A percentile compares a stretch with the other conserved stretches of the same genome.
Evolutionary conservation across 2,888 invertebrate genomes (phyloP).

Genomic region (Petrophora chlorosata): DNA sequence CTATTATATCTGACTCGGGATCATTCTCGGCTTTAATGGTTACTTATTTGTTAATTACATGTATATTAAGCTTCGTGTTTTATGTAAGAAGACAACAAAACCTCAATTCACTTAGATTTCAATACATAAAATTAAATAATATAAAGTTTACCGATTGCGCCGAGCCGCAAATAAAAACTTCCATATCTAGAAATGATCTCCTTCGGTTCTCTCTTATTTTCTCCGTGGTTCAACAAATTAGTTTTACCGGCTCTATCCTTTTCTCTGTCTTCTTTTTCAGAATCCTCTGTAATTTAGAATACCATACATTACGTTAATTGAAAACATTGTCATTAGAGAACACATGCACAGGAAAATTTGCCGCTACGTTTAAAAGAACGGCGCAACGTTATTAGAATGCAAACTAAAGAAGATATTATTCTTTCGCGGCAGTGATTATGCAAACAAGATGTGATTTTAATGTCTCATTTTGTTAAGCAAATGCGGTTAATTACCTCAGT

Average conservation of each 20-base stretch:
- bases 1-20: too few species aligned
- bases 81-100: too few species aligned
- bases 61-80: neutral
- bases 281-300: constrained; percentile 56
- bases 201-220: constrained; percentile 67
- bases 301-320: constrained; percentile 34
- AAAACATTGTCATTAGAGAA: constrained; percentile 46
- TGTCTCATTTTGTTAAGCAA: constrained; percentile 81
- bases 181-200: constrained; percentile 86
- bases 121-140: neutral
- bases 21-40: too few species aligned
- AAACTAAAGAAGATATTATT: constrained; percentile 74
- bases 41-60: too few species aligned
- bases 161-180: constrained; percentile 93
- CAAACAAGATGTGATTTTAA: constrained; percentile 82
- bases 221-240: constrained; percentile 52
- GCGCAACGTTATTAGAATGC: constrained; percentile 69
- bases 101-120: too few species aligned
- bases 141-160: constrained; percentile 87
- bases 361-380: constrained; percentile 64
- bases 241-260: constrained; percentile 57
- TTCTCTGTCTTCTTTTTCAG: constrained; percentile 60
- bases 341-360: constrained; percentile 51
- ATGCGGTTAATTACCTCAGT: constrained; percentile 71
- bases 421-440: constrained; percentile 76